A percentile compares a stretch with the other conserved stretches of the same genome.
Evolutionary conservation across 2,113 vertebrate species (phyloP).

Genomic region (Lophochroa leadbeateri): DNA sequence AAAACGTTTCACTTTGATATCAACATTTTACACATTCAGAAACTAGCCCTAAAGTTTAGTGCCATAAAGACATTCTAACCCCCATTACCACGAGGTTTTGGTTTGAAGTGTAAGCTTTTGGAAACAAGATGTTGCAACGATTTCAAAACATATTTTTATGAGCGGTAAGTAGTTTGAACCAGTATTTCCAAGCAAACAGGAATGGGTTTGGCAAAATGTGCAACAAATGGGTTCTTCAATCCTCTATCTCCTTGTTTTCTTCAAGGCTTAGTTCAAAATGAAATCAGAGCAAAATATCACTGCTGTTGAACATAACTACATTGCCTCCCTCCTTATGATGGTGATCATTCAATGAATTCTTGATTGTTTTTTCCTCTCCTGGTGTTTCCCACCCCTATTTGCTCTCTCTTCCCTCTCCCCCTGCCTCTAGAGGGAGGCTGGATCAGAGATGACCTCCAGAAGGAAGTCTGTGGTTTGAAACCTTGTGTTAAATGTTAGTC

Average conservation of each 20-base stretch:
- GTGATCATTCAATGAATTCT: not conserved
- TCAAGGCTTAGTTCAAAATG: not conserved
- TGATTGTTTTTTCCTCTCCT: not conserved
- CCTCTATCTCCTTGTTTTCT: not conserved
- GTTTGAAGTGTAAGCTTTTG: not conserved
- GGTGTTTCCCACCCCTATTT: not conserved
- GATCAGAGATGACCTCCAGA: not conserved
- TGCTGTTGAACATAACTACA: not conserved
- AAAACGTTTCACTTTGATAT: not conserved
- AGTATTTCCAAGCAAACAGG: not conserved
- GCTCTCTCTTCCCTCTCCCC: not conserved
- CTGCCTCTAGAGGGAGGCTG: not conserved
- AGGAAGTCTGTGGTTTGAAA: not conserved
- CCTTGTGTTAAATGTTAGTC: not conserved
- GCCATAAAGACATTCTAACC: not conserved
- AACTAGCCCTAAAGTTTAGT: not conserved
- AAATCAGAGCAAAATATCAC: not conserved
- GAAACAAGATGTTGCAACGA: not conserved
- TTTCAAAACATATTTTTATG: not conserved
- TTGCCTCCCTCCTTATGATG: not conserved
- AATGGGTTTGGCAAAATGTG: not conserved
- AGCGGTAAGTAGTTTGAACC: not conserved
- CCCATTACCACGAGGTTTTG: not conserved
- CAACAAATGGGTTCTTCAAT: not conserved
- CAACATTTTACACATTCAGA: not conserved